Evolutionary conservation across 1,140 invertebrate genomes (phyloP).

Genomic region (Microplitis mediator): DNA sequence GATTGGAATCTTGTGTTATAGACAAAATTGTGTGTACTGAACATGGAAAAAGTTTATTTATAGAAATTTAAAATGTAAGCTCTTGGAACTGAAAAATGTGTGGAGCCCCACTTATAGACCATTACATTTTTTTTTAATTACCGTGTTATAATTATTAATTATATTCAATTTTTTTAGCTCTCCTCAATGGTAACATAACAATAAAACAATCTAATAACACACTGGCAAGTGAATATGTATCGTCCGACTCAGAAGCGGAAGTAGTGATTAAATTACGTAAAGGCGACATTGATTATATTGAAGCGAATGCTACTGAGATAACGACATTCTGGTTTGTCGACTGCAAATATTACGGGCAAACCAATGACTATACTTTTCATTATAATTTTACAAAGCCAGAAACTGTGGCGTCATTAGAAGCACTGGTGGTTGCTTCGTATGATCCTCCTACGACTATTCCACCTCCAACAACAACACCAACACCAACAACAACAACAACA

Average conservation of each 20-base stretch:
- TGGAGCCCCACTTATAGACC: too few relatives aligned
- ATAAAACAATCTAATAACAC: conserved; percentile 68
- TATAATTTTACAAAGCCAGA: conserved; percentile 70
- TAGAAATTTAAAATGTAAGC: too few relatives aligned
- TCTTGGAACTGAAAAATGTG: too few relatives aligned
- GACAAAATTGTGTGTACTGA: too few relatives aligned
- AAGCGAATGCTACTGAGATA: conserved; percentile 67
- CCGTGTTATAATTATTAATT: too few relatives aligned
- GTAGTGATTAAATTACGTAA: conserved; percentile 66
- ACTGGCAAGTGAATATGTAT: conserved; percentile 66
- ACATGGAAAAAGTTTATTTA: too few relatives aligned
- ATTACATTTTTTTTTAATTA: too few relatives aligned
- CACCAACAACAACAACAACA: conserved; percentile 31
- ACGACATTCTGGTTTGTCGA: conserved; percentile 79
- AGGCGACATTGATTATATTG: conserved; percentile 68
- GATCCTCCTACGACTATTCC: conserved; percentile 68
- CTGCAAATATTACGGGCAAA: conserved; percentile 72
- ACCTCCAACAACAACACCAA: conserved; percentile 52
- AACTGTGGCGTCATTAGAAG: conserved; percentile 70
- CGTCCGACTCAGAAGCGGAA: conserved; percentile 64
- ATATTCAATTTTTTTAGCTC: conserved; percentile 54
- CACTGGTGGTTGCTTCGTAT: conserved; percentile 71
- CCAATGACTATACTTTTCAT: conserved; percentile 65
- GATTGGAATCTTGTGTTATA: too few relatives aligned
- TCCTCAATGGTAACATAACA: conserved; percentile 69